Conservation (phyloP, 2,797 vertebrate genomes). For the Anas capensis region DNA sequence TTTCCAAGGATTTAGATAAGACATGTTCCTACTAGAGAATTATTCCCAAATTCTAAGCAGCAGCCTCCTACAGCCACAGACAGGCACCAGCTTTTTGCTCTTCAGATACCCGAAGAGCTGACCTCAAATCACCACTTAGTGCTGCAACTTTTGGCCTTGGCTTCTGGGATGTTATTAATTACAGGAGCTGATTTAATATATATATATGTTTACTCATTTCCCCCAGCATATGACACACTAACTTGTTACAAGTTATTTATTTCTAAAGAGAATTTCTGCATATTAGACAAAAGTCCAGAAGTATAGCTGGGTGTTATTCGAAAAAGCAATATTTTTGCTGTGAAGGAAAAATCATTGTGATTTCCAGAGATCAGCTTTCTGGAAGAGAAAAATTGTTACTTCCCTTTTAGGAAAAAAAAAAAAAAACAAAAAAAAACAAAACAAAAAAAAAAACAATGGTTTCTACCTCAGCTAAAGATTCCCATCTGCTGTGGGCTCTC, state of each 20-base stretch:
- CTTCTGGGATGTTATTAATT: neutral
- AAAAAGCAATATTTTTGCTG: neutral
- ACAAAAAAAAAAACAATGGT: constrained; percentile 41
- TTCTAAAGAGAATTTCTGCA: neutral
- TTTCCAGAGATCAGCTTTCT: constrained; percentile 24
- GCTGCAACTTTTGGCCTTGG: neutral
- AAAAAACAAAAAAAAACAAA: constrained; percentile 45
- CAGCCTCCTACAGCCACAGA: neutral
- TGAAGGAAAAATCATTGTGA: neutral
- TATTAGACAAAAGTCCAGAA: neutral
- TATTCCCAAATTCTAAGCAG: neutral
- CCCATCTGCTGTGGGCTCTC: constrained; percentile 7
- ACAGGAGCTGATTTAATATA: neutral
- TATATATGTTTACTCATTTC: neutral
- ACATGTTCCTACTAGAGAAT: neutral
- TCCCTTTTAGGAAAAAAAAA: constrained; percentile 35
- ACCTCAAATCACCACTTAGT: neutral
- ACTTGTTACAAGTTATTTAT: neutral
- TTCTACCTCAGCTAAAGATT: constrained; percentile 55
- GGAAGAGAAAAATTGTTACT: constrained; percentile 17
- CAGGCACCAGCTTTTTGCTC: neutral
- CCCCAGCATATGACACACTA: neutral
- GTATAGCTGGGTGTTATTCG: neutral
- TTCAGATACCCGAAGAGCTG: neutral
- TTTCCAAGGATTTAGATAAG: neutral